A percentile compares a stretch with the other conserved stretches of the same genome.
Conservation (phyloP, 2,797 vertebrate species). For the Sphaeramia orbicularis region DNA sequence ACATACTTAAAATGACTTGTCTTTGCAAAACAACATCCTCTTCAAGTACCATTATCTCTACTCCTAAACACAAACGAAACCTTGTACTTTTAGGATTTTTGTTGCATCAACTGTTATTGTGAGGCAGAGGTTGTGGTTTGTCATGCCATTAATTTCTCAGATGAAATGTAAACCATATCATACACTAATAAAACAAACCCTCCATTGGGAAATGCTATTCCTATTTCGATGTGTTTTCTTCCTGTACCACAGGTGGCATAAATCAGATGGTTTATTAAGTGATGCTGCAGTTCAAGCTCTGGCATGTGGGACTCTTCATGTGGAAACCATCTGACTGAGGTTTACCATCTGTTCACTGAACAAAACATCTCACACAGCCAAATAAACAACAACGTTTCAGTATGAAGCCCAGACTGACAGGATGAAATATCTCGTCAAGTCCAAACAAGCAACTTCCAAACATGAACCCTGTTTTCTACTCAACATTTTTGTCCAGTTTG, state of each 20-base stretch:
- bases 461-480: too few species aligned
- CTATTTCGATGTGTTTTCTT: not conserved
- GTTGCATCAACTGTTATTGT: not conserved
- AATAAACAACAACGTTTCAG: not conserved
- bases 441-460: slow-evolving; percentile 10
- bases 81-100: not conserved
- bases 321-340: slow-evolving; percentile 44
- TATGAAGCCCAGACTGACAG: not conserved
- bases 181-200: not conserved
- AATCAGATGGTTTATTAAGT: slow-evolving; percentile 19
- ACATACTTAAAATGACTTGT: not conserved
- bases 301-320: not conserved
- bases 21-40: not conserved
- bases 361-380: slow-evolving; percentile 30
- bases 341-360: slow-evolving; percentile 28
- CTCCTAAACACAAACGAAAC: not conserved
- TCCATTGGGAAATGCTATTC: not conserved
- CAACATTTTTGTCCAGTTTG: too few species aligned
- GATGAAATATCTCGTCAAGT: not conserved
- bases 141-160: not conserved
- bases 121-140: not conserved
- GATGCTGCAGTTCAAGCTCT: slow-evolving; percentile 16
- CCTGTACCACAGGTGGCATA: slow-evolving; percentile 20
- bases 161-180: slow-evolving; percentile 1
- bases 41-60: not conserved